A percentile compares a stretch with the other conserved stretches of the same genome.
These are phyloP conservation scores for Felis chaus DNA, from an alignment of 2,113 vertebrate genomes.

Conservation along the genomic window DNA sequence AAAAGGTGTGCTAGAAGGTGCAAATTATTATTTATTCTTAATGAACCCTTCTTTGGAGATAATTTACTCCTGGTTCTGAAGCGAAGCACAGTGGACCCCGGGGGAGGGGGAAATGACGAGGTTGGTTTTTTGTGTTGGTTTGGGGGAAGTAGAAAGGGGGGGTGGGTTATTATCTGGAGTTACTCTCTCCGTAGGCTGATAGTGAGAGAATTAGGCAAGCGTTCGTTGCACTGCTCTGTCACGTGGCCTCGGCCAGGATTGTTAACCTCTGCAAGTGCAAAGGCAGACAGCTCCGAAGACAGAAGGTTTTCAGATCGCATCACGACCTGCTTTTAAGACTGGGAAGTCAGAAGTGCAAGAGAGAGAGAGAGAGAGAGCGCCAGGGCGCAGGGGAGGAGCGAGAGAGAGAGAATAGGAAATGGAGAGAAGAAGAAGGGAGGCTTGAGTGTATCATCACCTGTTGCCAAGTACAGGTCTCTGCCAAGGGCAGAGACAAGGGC, in stretches of 20 bases:
- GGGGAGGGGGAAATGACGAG: conserved; percentile 47
- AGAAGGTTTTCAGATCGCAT: not conserved
- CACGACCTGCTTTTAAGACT: not conserved
- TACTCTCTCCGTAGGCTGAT: not conserved
- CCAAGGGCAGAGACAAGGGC: not conserved
- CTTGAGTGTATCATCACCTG: not conserved
- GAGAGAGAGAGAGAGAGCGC: not conserved
- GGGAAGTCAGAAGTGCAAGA: not conserved
- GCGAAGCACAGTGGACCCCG: conserved; percentile 33
- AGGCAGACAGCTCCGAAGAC: not conserved
- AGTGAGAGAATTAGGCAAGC: not conserved
- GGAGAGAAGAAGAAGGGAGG: accelerated
- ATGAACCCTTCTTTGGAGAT: conserved; percentile 74
- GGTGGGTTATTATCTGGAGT: not conserved
- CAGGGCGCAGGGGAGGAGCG: not conserved
- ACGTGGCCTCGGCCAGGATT: not conserved
- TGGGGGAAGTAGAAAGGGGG: not conserved
- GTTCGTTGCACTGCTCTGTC: not conserved
- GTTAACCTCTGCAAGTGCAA: not conserved
- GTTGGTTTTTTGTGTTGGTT: conserved; percentile 19
- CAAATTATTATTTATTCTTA: conserved; percentile 79
- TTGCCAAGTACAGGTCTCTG: not conserved
- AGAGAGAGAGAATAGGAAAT: not conserved
- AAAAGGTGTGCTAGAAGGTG: conserved; percentile 64
- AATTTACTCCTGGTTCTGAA: conserved; percentile 72